Base-by-base conservation (phyloP, 2,113 vertebrate species). In the Phocoena sinus region DNA sequence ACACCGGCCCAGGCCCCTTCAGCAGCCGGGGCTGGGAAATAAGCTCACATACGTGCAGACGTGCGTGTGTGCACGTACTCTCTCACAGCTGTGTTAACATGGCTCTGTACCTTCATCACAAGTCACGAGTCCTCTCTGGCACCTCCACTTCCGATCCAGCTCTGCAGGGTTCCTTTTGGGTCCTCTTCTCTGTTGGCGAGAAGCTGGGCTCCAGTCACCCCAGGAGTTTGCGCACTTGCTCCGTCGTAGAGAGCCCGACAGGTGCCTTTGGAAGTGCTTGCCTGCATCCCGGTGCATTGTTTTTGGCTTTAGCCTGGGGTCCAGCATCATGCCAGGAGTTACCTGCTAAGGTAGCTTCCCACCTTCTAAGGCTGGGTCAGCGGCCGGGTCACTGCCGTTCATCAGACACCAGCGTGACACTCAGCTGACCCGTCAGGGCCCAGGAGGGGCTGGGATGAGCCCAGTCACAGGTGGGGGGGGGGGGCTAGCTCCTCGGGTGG, bases 31-130 rank as follows among this genome's bases (percentile, higher is more conserved):
- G 28, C 77, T 28, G 77, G 68, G 68, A 21, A 1, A 0, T 10
- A 7, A 62, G 60, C 23, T 62, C 31, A n/a, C 65, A 1, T 38
- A 5, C 2, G 5, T 38, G 6, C 9, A 13, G 31, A 17, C 0
- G 6, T 33, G 28, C 6, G 28, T 33, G 28, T 17, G 36, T n/a
- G 70, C 3, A 20, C 8, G 13, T 26, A 33, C n/a, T 60, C 3
- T 0, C 26, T 41, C 14, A 7, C 31, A 5, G 21, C 70, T 23
- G 8, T 62, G 9, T 31, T 17, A n/a, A 23, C 20, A 7, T 0
- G 13, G 25, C 1, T 18, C 23, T 60, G 50, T 73, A 8, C 31
- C 56, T 26, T 25, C 38, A 2, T n/a, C 9, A 1, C 36, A 41
- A 41, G 26, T 41, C 58, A 12, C 4, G 5, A 63, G 80, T 82